phyloP scores from a whole-genome alignment of 2,113 vertebrate genomes.

The Aleadryas rufinucha region DNA sequence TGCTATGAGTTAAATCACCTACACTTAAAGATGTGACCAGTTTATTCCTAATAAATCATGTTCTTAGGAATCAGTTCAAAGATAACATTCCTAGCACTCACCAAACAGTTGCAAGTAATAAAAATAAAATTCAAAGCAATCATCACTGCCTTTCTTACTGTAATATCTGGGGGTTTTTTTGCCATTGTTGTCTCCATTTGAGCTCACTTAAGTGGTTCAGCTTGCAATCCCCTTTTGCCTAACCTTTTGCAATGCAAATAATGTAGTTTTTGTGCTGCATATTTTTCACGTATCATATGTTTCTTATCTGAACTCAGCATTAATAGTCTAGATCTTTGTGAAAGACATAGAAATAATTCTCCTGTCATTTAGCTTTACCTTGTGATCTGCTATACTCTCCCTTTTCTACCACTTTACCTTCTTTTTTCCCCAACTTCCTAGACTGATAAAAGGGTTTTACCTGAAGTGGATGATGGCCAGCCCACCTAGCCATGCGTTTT shows the following conservation, averaged over 20 bases:
- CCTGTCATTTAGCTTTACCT: not conserved
- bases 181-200: not conserved
- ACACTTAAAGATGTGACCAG: not conserved
- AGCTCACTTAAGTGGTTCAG: not conserved
- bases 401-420: not conserved
- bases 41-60: not conserved
- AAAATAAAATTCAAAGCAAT: not conserved
- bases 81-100: not conserved
- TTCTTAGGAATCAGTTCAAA: not conserved
- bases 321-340: not conserved
- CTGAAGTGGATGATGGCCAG: not conserved
- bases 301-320: not conserved
- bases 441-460: not conserved
- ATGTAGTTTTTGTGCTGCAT: not conserved
- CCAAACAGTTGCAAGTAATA: not conserved
- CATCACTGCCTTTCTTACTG: not conserved
- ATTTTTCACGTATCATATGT: not conserved
- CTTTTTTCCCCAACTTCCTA: not conserved
- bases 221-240: not conserved
- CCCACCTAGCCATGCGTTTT: not conserved
- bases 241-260: not conserved
- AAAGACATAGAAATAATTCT: not conserved
- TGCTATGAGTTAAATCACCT: not conserved
- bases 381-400: not conserved
- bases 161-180: not conserved